Evolutionary conservation across 2,888 invertebrate genomes (phyloP).

Genomic region (Tubulanus polymorphus): DNA sequence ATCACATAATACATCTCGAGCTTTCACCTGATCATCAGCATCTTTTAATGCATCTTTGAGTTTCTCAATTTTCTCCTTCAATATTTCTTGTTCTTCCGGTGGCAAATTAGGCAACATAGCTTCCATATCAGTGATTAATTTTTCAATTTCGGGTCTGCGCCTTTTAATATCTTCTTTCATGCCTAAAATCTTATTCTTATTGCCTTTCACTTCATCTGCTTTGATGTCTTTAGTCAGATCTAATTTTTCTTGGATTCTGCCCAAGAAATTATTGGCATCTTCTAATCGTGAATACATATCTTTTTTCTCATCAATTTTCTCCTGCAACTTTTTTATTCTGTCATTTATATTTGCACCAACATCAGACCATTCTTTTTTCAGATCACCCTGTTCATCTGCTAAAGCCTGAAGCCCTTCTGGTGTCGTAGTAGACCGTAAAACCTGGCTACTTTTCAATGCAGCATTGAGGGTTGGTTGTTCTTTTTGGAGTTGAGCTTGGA

Average conservation of each 20-base stretch:
- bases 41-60: conserved; percentile 72
- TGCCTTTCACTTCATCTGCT: conserved; percentile 77
- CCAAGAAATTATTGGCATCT: conserved; percentile 72
- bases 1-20: conserved; percentile 42
- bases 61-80: conserved; percentile 72
- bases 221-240: conserved; percentile 76
- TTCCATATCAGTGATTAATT: no score
- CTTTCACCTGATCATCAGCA: conserved; percentile 40
- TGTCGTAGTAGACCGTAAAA: conserved; percentile 36
- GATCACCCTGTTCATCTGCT: conserved; percentile 73
- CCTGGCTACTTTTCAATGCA: conserved; percentile 34
- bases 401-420: conserved; percentile 34
- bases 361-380: conserved; percentile 77
- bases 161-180: not conserved
- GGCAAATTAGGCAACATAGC: no score
- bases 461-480: conserved; percentile 13
- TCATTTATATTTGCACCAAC: conserved; percentile 65
- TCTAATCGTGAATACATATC: conserved; percentile 50
- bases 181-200: no score
- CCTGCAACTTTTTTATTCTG: conserved; percentile 58
- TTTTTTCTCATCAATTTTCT: conserved; percentile 31
- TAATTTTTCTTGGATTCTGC: conserved; percentile 55
- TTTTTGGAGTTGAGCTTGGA: no score
- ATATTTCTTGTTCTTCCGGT: conserved; percentile 69
- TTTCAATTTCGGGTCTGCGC: not conserved